Conservation (phyloP, 2,888 invertebrate species). For the Polyommatus iphigenia region DNA sequence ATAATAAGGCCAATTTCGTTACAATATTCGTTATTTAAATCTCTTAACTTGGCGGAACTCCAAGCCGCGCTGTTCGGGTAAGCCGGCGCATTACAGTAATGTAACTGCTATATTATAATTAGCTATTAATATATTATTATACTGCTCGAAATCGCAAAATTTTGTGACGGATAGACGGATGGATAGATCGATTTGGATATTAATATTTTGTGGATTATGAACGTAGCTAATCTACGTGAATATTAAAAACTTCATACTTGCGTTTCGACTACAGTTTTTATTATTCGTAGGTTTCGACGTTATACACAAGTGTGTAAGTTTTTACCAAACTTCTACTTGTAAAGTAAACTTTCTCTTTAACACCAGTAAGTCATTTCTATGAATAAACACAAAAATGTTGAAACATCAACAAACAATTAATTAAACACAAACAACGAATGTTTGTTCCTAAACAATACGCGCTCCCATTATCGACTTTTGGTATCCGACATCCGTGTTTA, state of each 20-base stretch:
- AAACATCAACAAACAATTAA: constrained; percentile 11
- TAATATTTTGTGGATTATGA: too few species aligned
- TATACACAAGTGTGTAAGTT: too few species aligned
- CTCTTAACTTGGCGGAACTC: constrained; percentile 1
- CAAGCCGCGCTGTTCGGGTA: constrained; percentile 4
- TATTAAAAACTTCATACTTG: too few species aligned
- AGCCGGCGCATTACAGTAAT: constrained; percentile 5
- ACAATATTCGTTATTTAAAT: constrained; percentile 17
- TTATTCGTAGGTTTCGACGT: too few species aligned
- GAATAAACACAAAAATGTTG: background rate
- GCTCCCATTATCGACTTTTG: constrained; percentile 3
- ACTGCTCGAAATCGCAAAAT: too few species aligned
- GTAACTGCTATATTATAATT: background rate
- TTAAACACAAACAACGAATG: constrained; percentile 6
- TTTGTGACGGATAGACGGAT: too few species aligned
- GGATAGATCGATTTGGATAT: too few species aligned
- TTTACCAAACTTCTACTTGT: background rate
- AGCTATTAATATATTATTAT: background rate
- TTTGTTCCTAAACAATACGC: constrained; percentile 1
- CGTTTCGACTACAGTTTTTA: too few species aligned
- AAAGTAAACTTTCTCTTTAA: background rate
- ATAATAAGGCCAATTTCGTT: constrained; percentile 15
- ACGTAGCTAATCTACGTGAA: too few species aligned
- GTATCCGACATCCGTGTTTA: constrained; percentile 3
- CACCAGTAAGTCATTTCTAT: background rate